Percentiles rank a stretch among this genome's conserved stretches.
Conservation (phyloP, 2,888 invertebrate species). For the Eudemis profundana region DNA sequence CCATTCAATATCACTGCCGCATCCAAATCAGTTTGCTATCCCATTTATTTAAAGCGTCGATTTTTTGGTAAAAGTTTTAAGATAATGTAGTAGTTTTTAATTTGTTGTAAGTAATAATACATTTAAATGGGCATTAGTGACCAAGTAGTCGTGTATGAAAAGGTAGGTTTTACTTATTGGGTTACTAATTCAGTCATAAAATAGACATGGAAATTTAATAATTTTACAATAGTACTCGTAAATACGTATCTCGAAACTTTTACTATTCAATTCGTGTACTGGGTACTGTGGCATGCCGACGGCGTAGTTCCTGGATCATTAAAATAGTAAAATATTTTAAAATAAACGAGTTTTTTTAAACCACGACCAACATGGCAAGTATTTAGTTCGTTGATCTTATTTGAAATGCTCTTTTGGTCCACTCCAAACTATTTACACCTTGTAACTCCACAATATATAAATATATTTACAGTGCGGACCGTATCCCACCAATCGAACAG, state of each 20-base stretch:
- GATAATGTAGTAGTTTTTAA: background rate
- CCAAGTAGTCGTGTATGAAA: too few relatives aligned
- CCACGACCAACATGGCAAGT: slow-evolving; percentile 7
- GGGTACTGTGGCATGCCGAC: slow-evolving; percentile 29
- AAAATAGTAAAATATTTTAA: slow-evolving; percentile 2
- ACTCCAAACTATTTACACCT: background rate
- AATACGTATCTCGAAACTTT: slow-evolving; percentile 17
- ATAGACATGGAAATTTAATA: background rate
- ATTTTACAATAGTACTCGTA: background rate
- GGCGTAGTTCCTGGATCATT: slow-evolving; percentile 25
- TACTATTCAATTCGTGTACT: slow-evolving; percentile 9
- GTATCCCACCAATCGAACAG: background rate
- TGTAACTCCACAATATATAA: background rate
- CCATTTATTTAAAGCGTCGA: slow-evolving; percentile 21
- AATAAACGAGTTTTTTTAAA: slow-evolving; percentile 16
- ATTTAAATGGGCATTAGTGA: too few relatives aligned
- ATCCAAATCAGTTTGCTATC: slow-evolving; percentile 29
- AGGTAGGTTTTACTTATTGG: background rate
- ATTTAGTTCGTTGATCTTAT: slow-evolving; percentile 12
- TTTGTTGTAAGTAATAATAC: background rate
- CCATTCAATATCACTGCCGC: slow-evolving; percentile 21
- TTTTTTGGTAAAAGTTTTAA: slow-evolving; percentile 19
- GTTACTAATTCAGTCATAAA: background rate
- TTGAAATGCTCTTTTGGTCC: background rate
- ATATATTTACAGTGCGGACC: background rate